Base-by-base conservation (phyloP, 1,140 invertebrate species). In the Bombus balteatus region DNA sequence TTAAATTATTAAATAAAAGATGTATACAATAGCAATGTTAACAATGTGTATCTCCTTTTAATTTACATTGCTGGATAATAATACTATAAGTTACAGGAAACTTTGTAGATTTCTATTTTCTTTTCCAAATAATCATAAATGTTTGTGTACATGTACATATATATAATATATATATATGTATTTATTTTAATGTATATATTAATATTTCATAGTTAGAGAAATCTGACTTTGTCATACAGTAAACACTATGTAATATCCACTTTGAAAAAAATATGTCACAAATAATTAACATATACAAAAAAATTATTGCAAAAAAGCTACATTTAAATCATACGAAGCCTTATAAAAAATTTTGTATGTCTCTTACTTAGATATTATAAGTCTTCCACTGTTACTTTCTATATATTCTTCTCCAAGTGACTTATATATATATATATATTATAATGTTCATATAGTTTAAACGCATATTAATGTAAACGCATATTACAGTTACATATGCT, bases 171-270 rank as follows among this genome's bases (percentile, higher is more conserved):
- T 86, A 79, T 78, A 85, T 90, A 88, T 91, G 87, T 92, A 68
- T 68, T 82, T 76, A 83, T 76, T 88, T 83, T 90, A 93, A 88
- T 93, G 91, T 92, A 87, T 86, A 87, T 92, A 91, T 91, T 91
- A 81, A 91, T 90, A 88, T 90, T 81, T 90, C 82, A 89, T 90
- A 91, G 87, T 89, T 90, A 92, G 85, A 93, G 84, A 92, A 88
- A 88, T 89, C 90, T 88, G 85, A 90, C 87, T 91, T 83, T 89
- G 84, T 91, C 66, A 76, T 74, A 80, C 59, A 73, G 81, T 85
- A 81, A 85, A 80, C 83, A 41, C 83, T 83, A 86, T 39, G 37
- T 87, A 89, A 83, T 82, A 86, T 80, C 3, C 25, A 53, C 73
- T 85, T 83, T 59, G 22, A 86, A 88, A 76, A 73, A 81, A 84